Evolutionary conservation across 30 jellyfish, hydroid and myxozoan species (phyloP), one percentile per base, ranked within the genome.

Genomic region (Catostylus mosaicus): DNA sequence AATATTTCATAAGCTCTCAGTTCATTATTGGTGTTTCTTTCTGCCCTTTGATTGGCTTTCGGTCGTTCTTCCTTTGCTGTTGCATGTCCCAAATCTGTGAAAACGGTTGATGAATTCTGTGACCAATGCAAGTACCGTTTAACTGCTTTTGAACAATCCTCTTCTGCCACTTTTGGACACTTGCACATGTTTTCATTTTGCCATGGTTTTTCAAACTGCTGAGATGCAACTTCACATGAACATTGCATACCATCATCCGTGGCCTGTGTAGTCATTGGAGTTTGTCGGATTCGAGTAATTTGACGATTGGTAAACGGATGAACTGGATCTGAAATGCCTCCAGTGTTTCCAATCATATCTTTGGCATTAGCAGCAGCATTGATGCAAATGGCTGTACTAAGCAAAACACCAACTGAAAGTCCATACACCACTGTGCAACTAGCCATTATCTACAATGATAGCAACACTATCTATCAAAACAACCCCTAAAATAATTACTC

Each of bases 351-450:
- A 5, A 29, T 43, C 38, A 33, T 22, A 26, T 32, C 11, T 3
- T 60, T 63, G 27, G 74, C 65, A 22, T 33, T 62, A 40, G 19
- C 40, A 0, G 97, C 34, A 23, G 93, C 86, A 56, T 56, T 64
- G 57, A 69, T 11, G 36, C 87, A 62, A 45, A 73, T 36, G 0
- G 84, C 67, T 14, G 96, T 20, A 19, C 90, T 82, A 23, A 79
- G 64, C 22, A 83, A 31, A 51, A 84, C 75, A 40, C 92, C 56
- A 9, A 90, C 75, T 0, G 97, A 90, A 27, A 90, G 40, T 26
- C 97, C 89, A 43, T 90, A 90, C 75, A 83, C 75, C 81, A 90
- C n/a, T 33, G 93, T 89, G 67, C 97, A 90, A 7, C 97, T 87
- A 51, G 20, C 24, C 63, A 48, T 48, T 48, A 48, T 48, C 63